phyloP scores from a whole-genome alignment of 1,140 invertebrate species.

The Platyscapa corneri region DNA sequence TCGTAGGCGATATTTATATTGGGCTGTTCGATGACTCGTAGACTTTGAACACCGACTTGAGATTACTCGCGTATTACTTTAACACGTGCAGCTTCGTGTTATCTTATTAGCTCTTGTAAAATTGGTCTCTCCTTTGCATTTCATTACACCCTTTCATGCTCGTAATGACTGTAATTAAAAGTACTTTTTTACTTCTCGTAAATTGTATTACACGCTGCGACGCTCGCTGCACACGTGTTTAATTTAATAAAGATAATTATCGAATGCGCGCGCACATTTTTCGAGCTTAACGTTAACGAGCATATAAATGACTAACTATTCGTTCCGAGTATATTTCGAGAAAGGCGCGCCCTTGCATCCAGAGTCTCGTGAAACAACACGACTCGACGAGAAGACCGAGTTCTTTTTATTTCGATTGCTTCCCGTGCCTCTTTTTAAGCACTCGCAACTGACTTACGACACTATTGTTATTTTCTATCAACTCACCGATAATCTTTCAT shows the following conservation, averaged over 20 bases:
- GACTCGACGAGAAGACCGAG: too few species aligned
- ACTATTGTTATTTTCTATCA: too few species aligned
- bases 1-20: background rate
- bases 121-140: background rate
- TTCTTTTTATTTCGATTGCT: too few species aligned
- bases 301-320: background rate
- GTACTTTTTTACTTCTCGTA: too few species aligned
- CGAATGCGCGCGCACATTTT: background rate
- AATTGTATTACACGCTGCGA: background rate
- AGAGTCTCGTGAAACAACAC: too few species aligned
- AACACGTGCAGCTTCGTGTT: background rate
- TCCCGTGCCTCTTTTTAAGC: too few species aligned
- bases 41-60: background rate
- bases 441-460: too few species aligned
- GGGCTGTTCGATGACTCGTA: background rate
- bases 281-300: background rate
- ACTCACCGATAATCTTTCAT: too few species aligned
- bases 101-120: background rate
- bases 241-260: conserved; percentile 4
- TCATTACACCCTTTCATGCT: background rate
- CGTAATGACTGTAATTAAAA: background rate
- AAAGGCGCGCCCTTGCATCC: too few species aligned
- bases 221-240: background rate
- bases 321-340: too few species aligned
- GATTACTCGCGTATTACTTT: background rate